A percentile compares a stretch with the other conserved stretches of the same genome.
Conservation (phyloP, 1,140 invertebrate genomes). For the Drosophila repleta region DNA sequence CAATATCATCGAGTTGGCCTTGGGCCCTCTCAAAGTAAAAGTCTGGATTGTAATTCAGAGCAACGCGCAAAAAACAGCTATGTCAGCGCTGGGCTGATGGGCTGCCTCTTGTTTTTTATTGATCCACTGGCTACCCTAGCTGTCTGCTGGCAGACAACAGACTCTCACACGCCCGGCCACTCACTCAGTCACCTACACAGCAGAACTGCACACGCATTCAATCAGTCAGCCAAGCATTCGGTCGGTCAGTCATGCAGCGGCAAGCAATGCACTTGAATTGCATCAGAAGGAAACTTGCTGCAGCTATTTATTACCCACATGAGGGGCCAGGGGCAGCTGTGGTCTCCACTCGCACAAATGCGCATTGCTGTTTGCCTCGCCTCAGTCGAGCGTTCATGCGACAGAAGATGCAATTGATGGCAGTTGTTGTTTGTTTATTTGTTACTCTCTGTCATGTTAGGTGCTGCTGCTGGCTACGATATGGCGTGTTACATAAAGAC, state of each 20-base stretch:
- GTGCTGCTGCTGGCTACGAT: slow-evolving; percentile 12
- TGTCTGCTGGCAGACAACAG: slow-evolving; percentile 1
- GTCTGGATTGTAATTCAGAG: slow-evolving; percentile 57
- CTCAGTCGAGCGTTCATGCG: slow-evolving; percentile 70
- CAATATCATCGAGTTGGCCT: slow-evolving; percentile 75
- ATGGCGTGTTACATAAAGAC: no score
- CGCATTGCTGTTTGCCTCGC: slow-evolving; percentile 51
- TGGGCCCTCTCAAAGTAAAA: slow-evolving; percentile 67
- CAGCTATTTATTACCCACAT: slow-evolving; percentile 64
- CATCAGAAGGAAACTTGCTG: slow-evolving; percentile 39
- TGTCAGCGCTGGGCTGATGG: slow-evolving; percentile 27
- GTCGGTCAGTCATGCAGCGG: slow-evolving; percentile 54
- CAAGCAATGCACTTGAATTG: slow-evolving; percentile 53
- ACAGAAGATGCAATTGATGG: slow-evolving; percentile 79
- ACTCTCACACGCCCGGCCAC: slow-evolving; percentile 14
- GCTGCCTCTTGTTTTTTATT: slow-evolving; percentile 21
- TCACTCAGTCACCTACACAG: slow-evolving; percentile 5
- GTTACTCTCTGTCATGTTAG: slow-evolving; percentile 16
- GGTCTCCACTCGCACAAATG: slow-evolving; percentile 16
- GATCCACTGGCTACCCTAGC: slow-evolving; percentile 5
- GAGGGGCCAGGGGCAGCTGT: neutral
- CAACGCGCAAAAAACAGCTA: slow-evolving; percentile 9
- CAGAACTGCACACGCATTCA: slow-evolving; percentile 19
- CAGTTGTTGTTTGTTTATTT: slow-evolving; percentile 63
- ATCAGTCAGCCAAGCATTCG: slow-evolving; percentile 31